Base-by-base conservation (phyloP, 35 echinoderm and acorn worm genomes). In the Amphiura filiformis region DNA sequence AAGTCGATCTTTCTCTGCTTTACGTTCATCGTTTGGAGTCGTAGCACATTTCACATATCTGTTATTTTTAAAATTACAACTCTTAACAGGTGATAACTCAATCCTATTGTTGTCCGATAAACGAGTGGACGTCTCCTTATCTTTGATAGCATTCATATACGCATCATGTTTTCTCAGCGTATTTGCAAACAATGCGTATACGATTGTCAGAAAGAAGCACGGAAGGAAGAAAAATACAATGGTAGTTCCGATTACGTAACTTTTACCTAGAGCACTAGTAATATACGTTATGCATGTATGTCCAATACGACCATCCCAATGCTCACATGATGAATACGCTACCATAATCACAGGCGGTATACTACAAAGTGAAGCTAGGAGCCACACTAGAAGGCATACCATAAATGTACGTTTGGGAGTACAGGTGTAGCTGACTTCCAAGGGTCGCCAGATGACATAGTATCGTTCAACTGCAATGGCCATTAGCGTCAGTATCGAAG, bases 391-490 rank as follows among this genome's bases (percentile, higher is more conserved):
- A 28, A 89, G 39, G 70, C 93, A 99, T 15, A 99, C 88, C 14
- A 83, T 64, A 0, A 99, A 36, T 13, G 96, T 99, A 34, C 93
- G 76, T 7, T 82, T 61, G 31, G 93, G 65, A 0, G 96, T 99
- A 83, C 93, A 99, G 70, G 87, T 92, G 37, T 92, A 94, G 37
- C 92, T 89, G 26, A 88, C 96, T 75, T 92, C 90, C 35, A 99
- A 91, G 9, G 96, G 96, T 30, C 87, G 90, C 40, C 96, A 99
- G 65, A 99, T 99, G 40, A 91, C 96, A 65, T 94, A 99, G 75
- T 94, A 95, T 0, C 96, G 78, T 47, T 99, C 96, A 1, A 92
- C 90, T 28, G 96, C 90, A 18, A 99, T 88, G 22, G 93, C 86
- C 11, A 99, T 47, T 31, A 95, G 87, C 1, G 96, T 99, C 65